Conservation (phyloP, 2,888 invertebrate genomes). For the Agriopis leucophaearia region DNA sequence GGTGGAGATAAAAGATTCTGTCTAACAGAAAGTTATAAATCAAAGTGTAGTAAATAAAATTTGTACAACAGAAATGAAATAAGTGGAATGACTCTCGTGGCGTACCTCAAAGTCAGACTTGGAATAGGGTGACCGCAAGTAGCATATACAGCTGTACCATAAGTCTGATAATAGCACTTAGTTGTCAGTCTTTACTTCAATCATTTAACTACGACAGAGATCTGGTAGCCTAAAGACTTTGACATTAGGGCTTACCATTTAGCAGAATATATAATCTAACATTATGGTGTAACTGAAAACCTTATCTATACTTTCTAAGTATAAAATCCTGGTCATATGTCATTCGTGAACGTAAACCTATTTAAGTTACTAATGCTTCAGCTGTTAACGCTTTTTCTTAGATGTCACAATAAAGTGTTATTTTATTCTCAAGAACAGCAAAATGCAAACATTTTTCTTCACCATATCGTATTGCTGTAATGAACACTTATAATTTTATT, state of each 20-base stretch:
- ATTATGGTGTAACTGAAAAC: too few species aligned
- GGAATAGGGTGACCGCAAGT: too few species aligned
- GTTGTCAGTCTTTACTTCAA: too few species aligned
- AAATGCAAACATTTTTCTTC: slow-evolving; percentile 1
- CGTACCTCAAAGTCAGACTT: too few species aligned
- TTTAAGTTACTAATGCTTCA: neutral
- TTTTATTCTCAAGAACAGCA: slow-evolving; percentile 1
- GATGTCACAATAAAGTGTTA: neutral
- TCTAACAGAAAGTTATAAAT: slow-evolving; percentile 5
- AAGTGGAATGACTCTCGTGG: too few species aligned
- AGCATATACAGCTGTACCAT: too few species aligned
- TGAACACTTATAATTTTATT: slow-evolving; percentile 31
- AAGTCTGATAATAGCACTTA: too few species aligned
- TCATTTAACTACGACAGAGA: too few species aligned
- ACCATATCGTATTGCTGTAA: slow-evolving; percentile 29
- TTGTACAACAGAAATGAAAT: neutral
- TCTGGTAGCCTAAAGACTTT: too few species aligned
- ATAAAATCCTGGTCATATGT: neutral
- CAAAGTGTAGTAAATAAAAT: neutral
- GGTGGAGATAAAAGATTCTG: neutral
- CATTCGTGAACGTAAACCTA: neutral
- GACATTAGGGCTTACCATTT: too few species aligned
- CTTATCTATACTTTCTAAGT: neutral
- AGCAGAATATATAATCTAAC: too few species aligned
- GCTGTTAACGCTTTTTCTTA: neutral